These are phyloP conservation scores for Argyresthia albistria DNA, from an alignment of 2,888 invertebrate genomes.

Conservation along the genomic window DNA sequence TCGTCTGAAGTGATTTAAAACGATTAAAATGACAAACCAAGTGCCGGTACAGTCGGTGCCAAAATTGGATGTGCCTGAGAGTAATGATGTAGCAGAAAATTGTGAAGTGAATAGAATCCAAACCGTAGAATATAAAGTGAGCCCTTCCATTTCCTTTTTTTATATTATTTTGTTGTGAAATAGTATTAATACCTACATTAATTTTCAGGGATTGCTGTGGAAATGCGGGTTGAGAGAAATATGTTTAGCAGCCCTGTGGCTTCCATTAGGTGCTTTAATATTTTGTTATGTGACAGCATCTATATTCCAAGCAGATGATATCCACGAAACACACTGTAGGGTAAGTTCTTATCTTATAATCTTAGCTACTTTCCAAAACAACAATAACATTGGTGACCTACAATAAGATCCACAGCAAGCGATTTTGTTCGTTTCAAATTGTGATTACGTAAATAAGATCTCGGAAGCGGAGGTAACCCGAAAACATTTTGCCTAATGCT, in stretches of 20 bases:
- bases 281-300: constrained; percentile 92
- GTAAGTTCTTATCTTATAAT: constrained; percentile 72
- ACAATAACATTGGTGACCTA: too few relatives aligned
- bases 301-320: constrained; percentile 93
- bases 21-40: constrained; percentile 61
- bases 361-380: background rate
- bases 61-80: constrained; percentile 41
- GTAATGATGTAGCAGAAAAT: constrained; percentile 18
- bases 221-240: constrained; percentile 84
- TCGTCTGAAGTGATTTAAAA: constrained; percentile 1
- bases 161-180: background rate
- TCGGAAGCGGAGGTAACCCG: too few relatives aligned
- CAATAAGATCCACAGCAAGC: too few relatives aligned
- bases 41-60: constrained; percentile 59
- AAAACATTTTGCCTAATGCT: too few relatives aligned
- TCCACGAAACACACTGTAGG: constrained; percentile 95
- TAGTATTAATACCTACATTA: too few relatives aligned
- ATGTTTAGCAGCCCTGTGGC: constrained; percentile 86
- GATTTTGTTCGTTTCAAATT: too few relatives aligned
- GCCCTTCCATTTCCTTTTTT: constrained; percentile 7
- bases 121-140: constrained; percentile 53
- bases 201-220: constrained; percentile 74
- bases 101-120: constrained; percentile 36
- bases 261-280: constrained; percentile 88
- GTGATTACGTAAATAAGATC: too few relatives aligned